Evolutionary conservation across 1,140 invertebrate species (phyloP), one percentile per base, ranked within the genome.

Genomic region (Dendroctonus ponderosae): DNA sequence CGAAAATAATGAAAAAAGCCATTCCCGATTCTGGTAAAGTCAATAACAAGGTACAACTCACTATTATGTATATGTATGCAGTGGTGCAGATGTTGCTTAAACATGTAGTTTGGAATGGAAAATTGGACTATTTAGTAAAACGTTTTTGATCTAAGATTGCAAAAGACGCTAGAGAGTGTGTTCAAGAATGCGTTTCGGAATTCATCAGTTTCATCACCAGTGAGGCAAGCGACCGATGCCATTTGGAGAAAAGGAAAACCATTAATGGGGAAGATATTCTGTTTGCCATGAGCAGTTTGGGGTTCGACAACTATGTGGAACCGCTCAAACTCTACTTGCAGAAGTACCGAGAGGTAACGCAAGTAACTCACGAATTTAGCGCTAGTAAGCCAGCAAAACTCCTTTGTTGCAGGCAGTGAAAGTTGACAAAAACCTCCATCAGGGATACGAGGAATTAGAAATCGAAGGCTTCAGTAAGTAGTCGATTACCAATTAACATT

Each of bases 191-290:
- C 83, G 97, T 99, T 43, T 98, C 96, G 0, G 98, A 99, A 78
- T 99, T 99, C 77, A 98, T 99, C 75, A 97, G 95, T 70, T 99
- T 99, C 77, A 96, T 99, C 52, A 99, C 97, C 0, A 97, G 94
- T 76, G 97, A 99, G 84, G 96, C 96, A 0, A 96, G 94, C 78
- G 96, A 98, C 76, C 82, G 95, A 37, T 98, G 96, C 82, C 92
- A 97, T 72, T 90, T 97, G 81, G 98, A 99, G 78, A 99, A 99
- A 79, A 82, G 98, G 39, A 99, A 99, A 83, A 99, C 98, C 3
- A 99, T 99, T 26, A 99, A 99, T 74, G 97, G 97, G 64, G 98
- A 99, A 83, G 96, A 98, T 82, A 92, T 99, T 64, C 80, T 98
- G 7, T 98, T 93, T 81, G 97, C 98, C 0, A 97, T 99, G 91